Evolutionary conservation across 2,797 vertebrate genomes (phyloP), one percentile per base, ranked within the genome.

Genomic region (Moxostoma hubbsi): DNA sequence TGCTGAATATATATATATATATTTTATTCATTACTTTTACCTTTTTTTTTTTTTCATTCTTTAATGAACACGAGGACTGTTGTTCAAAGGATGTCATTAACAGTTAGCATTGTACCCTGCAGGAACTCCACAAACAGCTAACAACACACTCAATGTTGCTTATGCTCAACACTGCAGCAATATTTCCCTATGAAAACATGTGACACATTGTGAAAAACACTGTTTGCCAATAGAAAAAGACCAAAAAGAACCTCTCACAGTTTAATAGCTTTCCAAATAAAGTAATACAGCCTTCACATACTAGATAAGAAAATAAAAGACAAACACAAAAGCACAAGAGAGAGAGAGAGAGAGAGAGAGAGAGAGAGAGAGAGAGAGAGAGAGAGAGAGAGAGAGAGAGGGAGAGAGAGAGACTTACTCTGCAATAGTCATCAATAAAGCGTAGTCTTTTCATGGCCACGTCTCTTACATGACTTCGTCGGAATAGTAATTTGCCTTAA

Each of bases 351-450:
- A 51, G 18, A 79, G 18, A 24, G 18, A 24, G 18, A 24, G 7
- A 0, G 55, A 73, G 18, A 65, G 55, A 72, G 47, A 46, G 18
- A 24, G 18, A 24, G 18, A 24, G 18, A 24, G 10, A 11, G 18
- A 62, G 51, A 50, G 18, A 24, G 24, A 24, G 24, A 24, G 24
- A 24, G 24, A 24, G 24, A 71, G 7, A 65, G 7, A 15, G n/a
- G 59, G 6, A 46, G 36, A 69, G 12, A 46, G 2, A 65, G 7
- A 51, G 18, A 79, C 93, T 96, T 94, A 99, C 98, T 95, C 97
- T 94, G 95, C 98, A 99, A 90, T 99, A 99, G 84, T 99, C 98
- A 0, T 98, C 97, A 2, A 99, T 98, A 90, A 98, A 98, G 83
- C 96, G 97, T 86, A 99, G 92, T 84, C 98, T 95, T 90, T 97